phyloP scores from a whole-genome alignment of 2,797 vertebrate genomes.

The Todus mexicanus region DNA sequence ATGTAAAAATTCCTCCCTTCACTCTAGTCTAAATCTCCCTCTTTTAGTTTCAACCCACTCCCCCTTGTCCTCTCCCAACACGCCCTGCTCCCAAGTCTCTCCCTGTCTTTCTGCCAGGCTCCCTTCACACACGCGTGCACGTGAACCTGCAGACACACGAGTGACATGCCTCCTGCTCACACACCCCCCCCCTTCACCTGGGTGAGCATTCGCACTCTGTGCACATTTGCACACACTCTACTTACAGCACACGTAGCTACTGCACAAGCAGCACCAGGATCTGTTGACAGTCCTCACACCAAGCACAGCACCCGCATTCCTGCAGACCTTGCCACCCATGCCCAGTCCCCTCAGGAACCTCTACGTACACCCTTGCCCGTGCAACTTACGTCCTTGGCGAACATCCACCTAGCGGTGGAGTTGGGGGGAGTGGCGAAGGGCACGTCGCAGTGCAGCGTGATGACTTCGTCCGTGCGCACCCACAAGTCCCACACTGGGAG shows the following conservation, averaged over 20 bases:
- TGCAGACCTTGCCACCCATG: background rate
- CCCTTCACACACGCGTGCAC: background rate
- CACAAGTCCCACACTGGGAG: background rate
- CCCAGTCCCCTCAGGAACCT: background rate
- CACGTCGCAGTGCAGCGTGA: background rate
- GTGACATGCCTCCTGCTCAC: background rate
- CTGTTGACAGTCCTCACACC: background rate
- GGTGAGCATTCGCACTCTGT: background rate
- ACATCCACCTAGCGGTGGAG: background rate
- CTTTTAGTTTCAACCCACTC: background rate
- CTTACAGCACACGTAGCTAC: background rate
- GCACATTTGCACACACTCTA: fast-evolving
- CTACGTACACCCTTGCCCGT: fast-evolving
- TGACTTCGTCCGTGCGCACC: background rate
- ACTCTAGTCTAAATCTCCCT: background rate
- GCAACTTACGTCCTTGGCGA: slow-evolving; percentile 22
- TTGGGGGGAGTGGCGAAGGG: background rate
- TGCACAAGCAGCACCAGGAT: background rate
- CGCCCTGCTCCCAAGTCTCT: background rate
- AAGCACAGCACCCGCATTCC: background rate
- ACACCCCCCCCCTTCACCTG: fast-evolving
- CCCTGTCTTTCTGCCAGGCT: background rate
- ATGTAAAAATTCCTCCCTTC: background rate
- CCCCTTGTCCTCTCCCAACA: background rate
- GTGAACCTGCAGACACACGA: fast-evolving